Evolutionary conservation across 2,797 vertebrate species (phyloP).

Genomic region (Schizopygopsis pylzovi): DNA sequence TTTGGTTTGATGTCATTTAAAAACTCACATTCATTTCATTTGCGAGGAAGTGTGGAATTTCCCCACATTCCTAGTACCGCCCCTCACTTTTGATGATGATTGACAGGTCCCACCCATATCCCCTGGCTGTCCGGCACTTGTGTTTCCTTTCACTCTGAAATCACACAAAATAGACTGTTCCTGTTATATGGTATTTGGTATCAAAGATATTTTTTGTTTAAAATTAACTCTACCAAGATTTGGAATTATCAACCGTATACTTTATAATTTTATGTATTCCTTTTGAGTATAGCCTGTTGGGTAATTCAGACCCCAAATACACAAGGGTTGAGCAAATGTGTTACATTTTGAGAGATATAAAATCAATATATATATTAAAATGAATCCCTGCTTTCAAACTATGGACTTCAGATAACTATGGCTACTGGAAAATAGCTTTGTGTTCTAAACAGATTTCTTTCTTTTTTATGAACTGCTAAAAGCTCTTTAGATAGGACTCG

Average conservation of each 20-base stretch:
- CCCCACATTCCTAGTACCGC: slow-evolving; percentile 69
- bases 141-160: neutral
- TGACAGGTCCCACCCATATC: slow-evolving; percentile 57
- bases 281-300: neutral
- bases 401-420: neutral
- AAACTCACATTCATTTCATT: slow-evolving; percentile 33
- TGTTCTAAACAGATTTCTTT: neutral
- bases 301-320: neutral
- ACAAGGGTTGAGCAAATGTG: neutral
- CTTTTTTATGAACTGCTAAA: slow-evolving; percentile 36
- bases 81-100: slow-evolving; percentile 61
- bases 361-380: neutral
- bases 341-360: neutral
- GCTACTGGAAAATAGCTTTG: neutral
- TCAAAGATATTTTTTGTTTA: neutral
- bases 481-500: slow-evolving; percentile 26
- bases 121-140: slow-evolving; percentile 41
- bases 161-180: neutral
- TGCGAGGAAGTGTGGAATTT: slow-evolving; percentile 70
- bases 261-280: neutral
- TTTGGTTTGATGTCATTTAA: slow-evolving; percentile 35
- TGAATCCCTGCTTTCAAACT: neutral
- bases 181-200: neutral
- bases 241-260: neutral
- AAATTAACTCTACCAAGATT: neutral